These are phyloP conservation scores for Amiota communis DNA, from an alignment of 2,888 invertebrate species.

Conservation along the genomic window DNA sequence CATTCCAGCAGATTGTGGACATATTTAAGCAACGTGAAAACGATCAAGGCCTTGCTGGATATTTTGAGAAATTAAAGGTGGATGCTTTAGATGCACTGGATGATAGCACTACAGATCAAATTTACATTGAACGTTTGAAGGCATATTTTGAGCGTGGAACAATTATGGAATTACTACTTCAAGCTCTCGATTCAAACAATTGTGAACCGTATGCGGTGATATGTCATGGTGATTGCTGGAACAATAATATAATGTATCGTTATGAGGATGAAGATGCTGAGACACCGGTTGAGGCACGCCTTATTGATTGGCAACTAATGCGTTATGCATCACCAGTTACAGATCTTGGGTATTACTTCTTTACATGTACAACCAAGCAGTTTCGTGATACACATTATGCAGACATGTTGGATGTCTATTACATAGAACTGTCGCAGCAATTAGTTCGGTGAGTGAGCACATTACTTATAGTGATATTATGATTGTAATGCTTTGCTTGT, in stretches of 20 bases:
- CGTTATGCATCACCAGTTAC: slow-evolving; percentile 68
- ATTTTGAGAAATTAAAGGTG: slow-evolving; percentile 57
- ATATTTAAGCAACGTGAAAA: slow-evolving; percentile 57
- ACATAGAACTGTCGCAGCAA: slow-evolving; percentile 53
- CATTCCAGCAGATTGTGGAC: slow-evolving; percentile 55
- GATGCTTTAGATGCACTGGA: slow-evolving; percentile 53
- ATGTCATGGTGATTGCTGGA: slow-evolving; percentile 72
- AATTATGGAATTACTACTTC: slow-evolving; percentile 53
- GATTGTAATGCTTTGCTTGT: not conserved
- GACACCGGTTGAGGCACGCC: slow-evolving; percentile 54
- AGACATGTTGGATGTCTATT: slow-evolving; percentile 60
- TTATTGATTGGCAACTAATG: slow-evolving; percentile 70
- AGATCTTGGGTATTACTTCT: slow-evolving; percentile 68
- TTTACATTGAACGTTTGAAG: slow-evolving; percentile 45
- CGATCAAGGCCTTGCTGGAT: slow-evolving; percentile 52
- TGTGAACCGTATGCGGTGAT: slow-evolving; percentile 69
- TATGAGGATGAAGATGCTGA: slow-evolving; percentile 36
- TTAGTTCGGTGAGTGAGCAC: slow-evolving; percentile 51
- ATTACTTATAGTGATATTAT: not conserved
- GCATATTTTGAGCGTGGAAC: slow-evolving; percentile 48
- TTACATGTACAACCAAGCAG: slow-evolving; percentile 59
- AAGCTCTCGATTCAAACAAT: slow-evolving; percentile 47
- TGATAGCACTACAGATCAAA: slow-evolving; percentile 38
- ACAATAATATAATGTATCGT: slow-evolving; percentile 69
- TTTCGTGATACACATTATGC: slow-evolving; percentile 58